Evolutionary conservation across 2,113 vertebrate genomes (phyloP).

Genomic region (Chlamydotis undulata): DNA sequence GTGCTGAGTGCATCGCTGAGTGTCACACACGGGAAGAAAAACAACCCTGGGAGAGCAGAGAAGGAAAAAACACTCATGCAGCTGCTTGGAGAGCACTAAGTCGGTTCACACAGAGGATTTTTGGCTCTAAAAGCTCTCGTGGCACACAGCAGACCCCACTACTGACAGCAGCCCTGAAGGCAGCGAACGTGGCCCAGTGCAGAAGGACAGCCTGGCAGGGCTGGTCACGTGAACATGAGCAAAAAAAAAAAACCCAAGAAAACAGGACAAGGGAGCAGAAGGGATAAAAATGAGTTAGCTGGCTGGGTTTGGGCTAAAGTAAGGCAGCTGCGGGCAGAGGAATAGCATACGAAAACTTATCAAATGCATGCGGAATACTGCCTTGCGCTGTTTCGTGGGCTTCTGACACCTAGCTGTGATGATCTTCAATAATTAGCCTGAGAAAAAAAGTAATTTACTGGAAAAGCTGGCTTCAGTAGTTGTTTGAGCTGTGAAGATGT

Average conservation of each 20-base stretch:
- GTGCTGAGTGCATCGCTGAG: background rate
- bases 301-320: background rate
- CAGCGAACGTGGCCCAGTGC: rapidly evolving
- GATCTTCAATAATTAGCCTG: background rate
- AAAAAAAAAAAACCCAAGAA: background rate
- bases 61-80: background rate
- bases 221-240: background rate
- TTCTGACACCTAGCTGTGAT: background rate
- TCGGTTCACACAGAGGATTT: background rate
- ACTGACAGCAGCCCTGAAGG: rapidly evolving
- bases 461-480: background rate
- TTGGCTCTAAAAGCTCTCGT: background rate
- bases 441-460: background rate
- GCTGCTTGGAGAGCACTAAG: background rate
- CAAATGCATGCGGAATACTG: background rate
- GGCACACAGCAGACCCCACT: background rate
- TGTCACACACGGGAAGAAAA: background rate
- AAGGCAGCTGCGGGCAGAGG: background rate
- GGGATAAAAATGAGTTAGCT: background rate
- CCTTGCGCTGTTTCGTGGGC: background rate
- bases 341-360: background rate
- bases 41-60: background rate
- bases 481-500: background rate
- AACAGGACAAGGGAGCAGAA: background rate
- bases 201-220: background rate